These are phyloP conservation scores for Megalopta genalis DNA, from an alignment of 1,140 invertebrate genomes.

Conservation along the genomic window DNA sequence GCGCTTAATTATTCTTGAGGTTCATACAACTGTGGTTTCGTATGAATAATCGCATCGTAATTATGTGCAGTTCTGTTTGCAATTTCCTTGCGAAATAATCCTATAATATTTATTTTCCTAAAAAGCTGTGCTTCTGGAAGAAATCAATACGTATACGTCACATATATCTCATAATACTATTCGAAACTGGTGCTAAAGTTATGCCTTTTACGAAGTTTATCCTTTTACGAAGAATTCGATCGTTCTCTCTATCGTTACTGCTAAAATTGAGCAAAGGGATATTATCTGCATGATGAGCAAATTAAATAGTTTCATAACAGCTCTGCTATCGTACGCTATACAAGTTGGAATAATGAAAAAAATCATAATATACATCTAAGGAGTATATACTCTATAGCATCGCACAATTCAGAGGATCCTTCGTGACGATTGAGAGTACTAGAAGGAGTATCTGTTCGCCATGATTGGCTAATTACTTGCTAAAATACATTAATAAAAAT, in stretches of 20 bases:
- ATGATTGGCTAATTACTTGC: no score
- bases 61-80: background rate
- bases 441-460: no score
- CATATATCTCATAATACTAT: constrained; percentile 3
- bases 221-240: background rate
- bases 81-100: background rate
- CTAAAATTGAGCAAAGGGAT: background rate
- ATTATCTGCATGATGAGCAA: background rate
- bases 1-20: background rate
- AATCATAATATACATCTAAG: background rate
- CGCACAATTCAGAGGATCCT: no score
- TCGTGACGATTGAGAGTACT: no score
- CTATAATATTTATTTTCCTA: background rate
- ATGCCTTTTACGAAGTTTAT: no score
- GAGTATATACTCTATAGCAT: no score
- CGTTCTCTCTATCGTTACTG: background rate
- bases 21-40: background rate
- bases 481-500: no score
- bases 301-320: background rate
- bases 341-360: background rate
- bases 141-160: constrained; percentile 21
- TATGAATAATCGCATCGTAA: background rate
- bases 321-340: background rate
- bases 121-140: background rate
- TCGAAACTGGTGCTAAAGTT: background rate